Base-by-base conservation (phyloP, 64 coral and sea anemone species). In the Pocillopora verrucosa region DNA sequence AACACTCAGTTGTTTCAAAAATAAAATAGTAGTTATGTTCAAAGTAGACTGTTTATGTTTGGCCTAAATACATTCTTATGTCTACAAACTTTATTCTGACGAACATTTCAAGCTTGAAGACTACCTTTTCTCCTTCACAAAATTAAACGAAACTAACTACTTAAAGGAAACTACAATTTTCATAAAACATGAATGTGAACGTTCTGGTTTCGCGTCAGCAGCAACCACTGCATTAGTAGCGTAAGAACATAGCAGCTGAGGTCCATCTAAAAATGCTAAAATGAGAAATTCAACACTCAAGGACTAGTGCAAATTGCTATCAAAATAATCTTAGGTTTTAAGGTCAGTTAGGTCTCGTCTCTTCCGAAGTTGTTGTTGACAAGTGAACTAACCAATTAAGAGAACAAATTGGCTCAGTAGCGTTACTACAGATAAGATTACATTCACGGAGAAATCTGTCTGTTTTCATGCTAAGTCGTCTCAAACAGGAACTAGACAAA, bases 371-470 rank as follows among this genome's bases (percentile, higher is more conserved):
- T 16, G 34, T 35, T 59, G 79, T 65, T 83, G 80, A 83, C 80
- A 83, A 65, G 11, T 41, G 59, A 83, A 83, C 34, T 26, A 45
- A 83, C 20, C 65, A 72, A 72, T 85, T 72, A 85, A 67, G 9
- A 57, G 35, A 85, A 85, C 82, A 85, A 72, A 83, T 83, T 83
- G 80, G 17, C 80, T 83, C 62, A 79, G 26, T 35, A 83, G 35
- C 60, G 65, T 38, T 68, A 22, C 22, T 38, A 4, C 41, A 72
- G 82, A 85, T 85, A 68, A 70, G 82, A 72, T 85, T 85, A 85
- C 82, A 85, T 22, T 25, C 26, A 56, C 58, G 38, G 68, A 84
- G 62, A 84, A 36, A 20, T 17, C 19, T 57, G 36, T 85, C 82
- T 85, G 37, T 85, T 67, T 72, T 41, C 16, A 22, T 70, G 51